Evolutionary conservation across 1,140 invertebrate species (phyloP).

Genomic region (Conus ventricosus): DNA sequence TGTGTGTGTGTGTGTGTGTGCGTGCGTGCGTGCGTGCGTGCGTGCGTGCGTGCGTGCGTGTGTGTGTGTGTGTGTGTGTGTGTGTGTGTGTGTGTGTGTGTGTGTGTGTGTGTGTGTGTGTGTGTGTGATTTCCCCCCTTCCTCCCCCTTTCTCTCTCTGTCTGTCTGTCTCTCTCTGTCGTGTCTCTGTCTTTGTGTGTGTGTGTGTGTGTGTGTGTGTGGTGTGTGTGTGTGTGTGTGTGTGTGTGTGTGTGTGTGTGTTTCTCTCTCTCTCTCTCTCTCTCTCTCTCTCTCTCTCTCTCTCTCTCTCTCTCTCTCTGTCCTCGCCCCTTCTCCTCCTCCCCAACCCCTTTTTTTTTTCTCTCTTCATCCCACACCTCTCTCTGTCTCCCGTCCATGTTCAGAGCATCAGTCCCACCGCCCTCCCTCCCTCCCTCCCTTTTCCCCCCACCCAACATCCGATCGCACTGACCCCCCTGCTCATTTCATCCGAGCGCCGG

Average conservation of each 20-base stretch:
- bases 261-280: conserved; percentile 3
- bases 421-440: neutral
- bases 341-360: neutral
- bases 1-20: neutral
- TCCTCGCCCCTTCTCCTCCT: neutral
- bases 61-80: no score
- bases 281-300: neutral
- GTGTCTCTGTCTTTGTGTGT: no score
- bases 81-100: neutral
- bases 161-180: no score
- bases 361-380: neutral
- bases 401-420: no score
- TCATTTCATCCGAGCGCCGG: conserved; percentile 4
- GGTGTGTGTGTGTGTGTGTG: neutral
- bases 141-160: neutral
- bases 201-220: no score
- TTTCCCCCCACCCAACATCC: neutral
- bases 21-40: no score
- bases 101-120: neutral
- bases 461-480: conserved; percentile 3
- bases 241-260: neutral
- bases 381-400: neutral
- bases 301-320: neutral
- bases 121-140: neutral
- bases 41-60: no score